Percentiles rank a stretch among this genome's conserved stretches.
phyloP scores from a whole-genome alignment of 2,797 vertebrate genomes.

The Urocyon cinereoargenteus region DNA sequence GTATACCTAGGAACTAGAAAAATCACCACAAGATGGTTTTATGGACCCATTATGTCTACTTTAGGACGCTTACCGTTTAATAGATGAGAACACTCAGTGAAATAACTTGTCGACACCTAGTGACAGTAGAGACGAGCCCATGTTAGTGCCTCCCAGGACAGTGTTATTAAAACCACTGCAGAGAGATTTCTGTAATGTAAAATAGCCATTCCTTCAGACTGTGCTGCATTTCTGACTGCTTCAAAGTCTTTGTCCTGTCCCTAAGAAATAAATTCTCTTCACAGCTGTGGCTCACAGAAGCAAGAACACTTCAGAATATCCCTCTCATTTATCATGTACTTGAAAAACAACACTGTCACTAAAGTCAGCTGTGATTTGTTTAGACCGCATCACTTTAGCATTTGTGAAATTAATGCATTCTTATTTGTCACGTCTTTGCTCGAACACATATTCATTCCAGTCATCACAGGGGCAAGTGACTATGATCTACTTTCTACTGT shows the following conservation, averaged over 20 bases:
- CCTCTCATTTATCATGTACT: slow-evolving; percentile 41
- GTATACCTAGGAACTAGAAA: not conserved
- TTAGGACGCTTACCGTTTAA: not conserved
- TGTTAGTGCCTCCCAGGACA: not conserved
- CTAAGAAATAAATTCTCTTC: slow-evolving; percentile 31
- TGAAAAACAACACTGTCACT: slow-evolving; percentile 54
- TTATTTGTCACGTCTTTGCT: not conserved
- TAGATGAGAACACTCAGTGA: not conserved
- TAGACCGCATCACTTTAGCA: not conserved
- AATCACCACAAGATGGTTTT: not conserved
- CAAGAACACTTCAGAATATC: not conserved
- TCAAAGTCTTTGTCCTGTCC: slow-evolving; percentile 26
- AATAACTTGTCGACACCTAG: not conserved
- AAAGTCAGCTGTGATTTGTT: slow-evolving; percentile 55
- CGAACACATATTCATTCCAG: not conserved
- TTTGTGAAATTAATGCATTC: not conserved
- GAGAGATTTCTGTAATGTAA: not conserved
- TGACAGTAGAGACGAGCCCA: not conserved
- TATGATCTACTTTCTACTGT: not conserved
- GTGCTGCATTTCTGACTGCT: slow-evolving; percentile 18
- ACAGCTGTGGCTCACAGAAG: not conserved
- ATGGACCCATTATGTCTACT: not conserved
- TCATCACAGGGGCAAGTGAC: not conserved
- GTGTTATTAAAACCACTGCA: not conserved
- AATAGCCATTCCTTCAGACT: not conserved